A percentile compares a stretch with the other conserved stretches of the same genome.
Conservation (phyloP, 2,797 vertebrate genomes). For the Miichthys miiuy region DNA sequence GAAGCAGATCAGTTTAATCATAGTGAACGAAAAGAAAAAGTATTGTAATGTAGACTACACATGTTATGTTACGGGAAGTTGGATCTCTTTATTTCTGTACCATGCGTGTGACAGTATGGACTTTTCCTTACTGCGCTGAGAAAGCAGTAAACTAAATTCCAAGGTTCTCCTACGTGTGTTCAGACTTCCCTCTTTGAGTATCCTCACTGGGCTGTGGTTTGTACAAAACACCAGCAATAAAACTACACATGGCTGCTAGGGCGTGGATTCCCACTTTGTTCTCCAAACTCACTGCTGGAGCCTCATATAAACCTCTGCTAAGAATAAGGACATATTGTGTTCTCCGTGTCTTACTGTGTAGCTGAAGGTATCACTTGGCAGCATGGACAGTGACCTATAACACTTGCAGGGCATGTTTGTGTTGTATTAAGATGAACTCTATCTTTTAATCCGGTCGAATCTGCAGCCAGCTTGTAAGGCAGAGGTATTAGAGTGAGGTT, state of each 20-base stretch:
- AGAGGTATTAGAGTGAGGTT: not conserved
- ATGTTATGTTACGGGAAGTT: not conserved
- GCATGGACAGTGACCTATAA: not conserved
- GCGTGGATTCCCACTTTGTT: not conserved
- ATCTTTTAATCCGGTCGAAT: not conserved
- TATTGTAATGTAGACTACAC: not conserved
- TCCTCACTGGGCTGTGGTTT: too few relatives aligned
- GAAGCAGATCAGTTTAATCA: conserved; percentile 4
- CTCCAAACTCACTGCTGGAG: not conserved
- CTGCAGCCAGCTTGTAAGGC: not conserved
- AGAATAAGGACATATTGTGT: not conserved
- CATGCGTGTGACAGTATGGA: too few relatives aligned
- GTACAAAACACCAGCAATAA: too few relatives aligned
- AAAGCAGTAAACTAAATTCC: not conserved
- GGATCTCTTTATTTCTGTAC: not conserved
- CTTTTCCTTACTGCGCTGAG: too few relatives aligned
- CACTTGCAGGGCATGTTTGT: not conserved
- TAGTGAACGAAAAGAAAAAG: not conserved
- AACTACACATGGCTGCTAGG: not conserved
- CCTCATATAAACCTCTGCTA: not conserved
- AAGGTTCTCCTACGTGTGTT: not conserved
- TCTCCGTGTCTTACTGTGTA: not conserved
- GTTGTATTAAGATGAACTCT: not conserved
- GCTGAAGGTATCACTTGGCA: not conserved
- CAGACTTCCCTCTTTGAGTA: not conserved